Percentiles rank a stretch among this genome's conserved stretches.
Evolutionary conservation across 2,888 invertebrate species (phyloP).

Genomic region (Trissonchulus sp.): DNA sequence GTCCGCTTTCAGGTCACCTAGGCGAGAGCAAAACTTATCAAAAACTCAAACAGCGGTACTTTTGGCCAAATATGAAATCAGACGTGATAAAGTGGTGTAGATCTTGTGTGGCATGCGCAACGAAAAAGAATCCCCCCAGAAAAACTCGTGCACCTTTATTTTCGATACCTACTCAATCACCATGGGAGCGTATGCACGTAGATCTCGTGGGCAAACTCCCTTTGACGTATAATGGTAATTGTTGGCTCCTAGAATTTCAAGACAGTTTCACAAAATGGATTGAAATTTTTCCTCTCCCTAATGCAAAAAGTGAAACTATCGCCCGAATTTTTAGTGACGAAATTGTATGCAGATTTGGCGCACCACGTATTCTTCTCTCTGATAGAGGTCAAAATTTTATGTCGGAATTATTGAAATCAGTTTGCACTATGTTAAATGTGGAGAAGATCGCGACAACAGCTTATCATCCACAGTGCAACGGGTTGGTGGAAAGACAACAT

Average conservation of each 20-base stretch:
- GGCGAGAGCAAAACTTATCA: background rate
- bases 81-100: slow-evolving; percentile 10
- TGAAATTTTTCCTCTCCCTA: background rate
- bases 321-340: slow-evolving; percentile 3
- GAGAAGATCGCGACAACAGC: slow-evolving; percentile 1
- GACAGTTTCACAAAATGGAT: slow-evolving; percentile 7
- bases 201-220: background rate
- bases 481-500: slow-evolving; percentile 12
- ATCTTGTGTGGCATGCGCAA: background rate
- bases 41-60: background rate
- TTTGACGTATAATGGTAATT: background rate
- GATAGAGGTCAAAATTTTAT: background rate
- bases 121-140: background rate
- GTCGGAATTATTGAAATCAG: background rate
- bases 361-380: background rate
- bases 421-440: background rate
- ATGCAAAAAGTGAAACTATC: background rate
- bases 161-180: background rate
- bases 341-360: slow-evolving; percentile 3
- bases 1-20: too few relatives aligned
- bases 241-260: slow-evolving; percentile 17
- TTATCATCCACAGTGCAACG: slow-evolving; percentile 13
- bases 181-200: background rate
- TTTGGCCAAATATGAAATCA: background rate
- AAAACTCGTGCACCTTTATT: background rate